These are phyloP conservation scores for Borostomias antarcticus DNA, from an alignment of 2,797 vertebrate genomes.

Conservation along the genomic window DNA sequence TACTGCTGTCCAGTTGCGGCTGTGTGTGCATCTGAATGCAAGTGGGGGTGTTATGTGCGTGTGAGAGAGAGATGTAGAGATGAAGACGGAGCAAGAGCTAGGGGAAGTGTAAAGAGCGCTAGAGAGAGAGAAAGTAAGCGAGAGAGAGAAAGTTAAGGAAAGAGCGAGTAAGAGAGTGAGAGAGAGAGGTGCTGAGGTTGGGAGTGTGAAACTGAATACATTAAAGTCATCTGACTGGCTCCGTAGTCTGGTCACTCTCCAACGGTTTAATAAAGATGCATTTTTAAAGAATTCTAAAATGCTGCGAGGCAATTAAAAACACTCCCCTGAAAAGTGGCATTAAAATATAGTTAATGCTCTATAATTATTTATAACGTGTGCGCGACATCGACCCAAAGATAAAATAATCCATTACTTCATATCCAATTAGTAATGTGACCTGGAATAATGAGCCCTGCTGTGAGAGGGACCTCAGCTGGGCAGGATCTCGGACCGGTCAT, in stretches of 20 bases:
- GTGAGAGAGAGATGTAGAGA: conserved; percentile 3
- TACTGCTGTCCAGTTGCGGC: background rate
- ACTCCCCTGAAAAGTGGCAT: conserved; percentile 23
- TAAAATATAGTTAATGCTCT: conserved; percentile 31
- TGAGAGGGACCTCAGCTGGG: conserved; percentile 1
- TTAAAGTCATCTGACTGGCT: conserved; percentile 1
- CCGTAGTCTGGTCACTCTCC: conserved; percentile 11
- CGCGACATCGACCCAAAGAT: conserved; percentile 23
- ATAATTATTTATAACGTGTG: conserved; percentile 33
- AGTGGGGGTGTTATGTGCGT: background rate
- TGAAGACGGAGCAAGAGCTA: background rate
- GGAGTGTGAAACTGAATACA: conserved; percentile 10
- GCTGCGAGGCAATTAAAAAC: conserved; percentile 22
- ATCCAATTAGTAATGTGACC: conserved; percentile 22
- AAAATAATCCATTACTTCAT: conserved; percentile 28
- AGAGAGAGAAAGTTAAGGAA: background rate
- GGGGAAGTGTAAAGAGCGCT: background rate
- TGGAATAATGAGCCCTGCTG: conserved; percentile 16
- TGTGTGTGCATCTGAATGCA: background rate
- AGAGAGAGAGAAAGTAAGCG: background rate
- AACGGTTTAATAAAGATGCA: conserved; percentile 6
- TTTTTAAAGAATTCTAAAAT: conserved; percentile 8
- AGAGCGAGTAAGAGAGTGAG: background rate
- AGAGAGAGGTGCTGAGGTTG: background rate
- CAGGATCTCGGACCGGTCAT: background rate